Percentiles rank a stretch among this genome's conserved stretches.
Conservation (phyloP, 2,797 vertebrate species). For the Neosilurus mollespiculum region DNA sequence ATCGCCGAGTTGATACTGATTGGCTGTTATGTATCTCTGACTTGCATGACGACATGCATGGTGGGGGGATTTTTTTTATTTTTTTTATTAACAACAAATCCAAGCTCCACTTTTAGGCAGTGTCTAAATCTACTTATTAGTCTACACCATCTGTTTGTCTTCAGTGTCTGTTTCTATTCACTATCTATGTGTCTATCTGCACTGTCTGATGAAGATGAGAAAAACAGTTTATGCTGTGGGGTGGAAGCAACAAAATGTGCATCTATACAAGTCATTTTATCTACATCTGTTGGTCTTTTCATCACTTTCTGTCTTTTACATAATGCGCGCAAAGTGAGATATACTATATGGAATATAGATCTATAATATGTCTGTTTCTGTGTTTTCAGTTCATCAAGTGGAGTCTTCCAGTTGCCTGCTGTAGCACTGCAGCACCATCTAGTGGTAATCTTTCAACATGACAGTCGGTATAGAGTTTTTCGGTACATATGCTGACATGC, state of each 20-base stretch:
- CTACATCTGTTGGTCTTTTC: background rate
- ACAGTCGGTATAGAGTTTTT: background rate
- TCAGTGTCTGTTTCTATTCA: background rate
- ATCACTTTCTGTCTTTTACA: background rate
- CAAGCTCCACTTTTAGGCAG: too few relatives aligned
- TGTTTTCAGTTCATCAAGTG: constrained; percentile 54
- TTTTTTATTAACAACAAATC: too few relatives aligned
- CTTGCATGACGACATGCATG: too few relatives aligned
- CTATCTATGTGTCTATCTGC: background rate
- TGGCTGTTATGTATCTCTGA: too few relatives aligned
- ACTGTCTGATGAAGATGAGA: background rate
- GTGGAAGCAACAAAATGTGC: background rate
- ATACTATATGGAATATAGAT: background rate
- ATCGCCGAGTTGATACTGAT: too few relatives aligned
- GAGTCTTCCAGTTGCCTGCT: constrained; percentile 59
- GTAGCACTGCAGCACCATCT: constrained; percentile 63
- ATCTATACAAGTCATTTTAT: background rate
- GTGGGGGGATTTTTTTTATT: too few relatives aligned
- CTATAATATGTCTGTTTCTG: background rate
- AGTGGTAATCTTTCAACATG: constrained; percentile 64
- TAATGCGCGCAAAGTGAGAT: too few relatives aligned
- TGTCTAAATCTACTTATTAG: background rate
- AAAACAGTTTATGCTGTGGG: background rate
- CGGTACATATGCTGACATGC: background rate
- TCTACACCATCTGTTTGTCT: background rate